Evolutionary conservation across 2,113 vertebrate genomes (phyloP), one percentile per base, ranked within the genome.

Genomic region (Coryphaenoides rupestris): DNA sequence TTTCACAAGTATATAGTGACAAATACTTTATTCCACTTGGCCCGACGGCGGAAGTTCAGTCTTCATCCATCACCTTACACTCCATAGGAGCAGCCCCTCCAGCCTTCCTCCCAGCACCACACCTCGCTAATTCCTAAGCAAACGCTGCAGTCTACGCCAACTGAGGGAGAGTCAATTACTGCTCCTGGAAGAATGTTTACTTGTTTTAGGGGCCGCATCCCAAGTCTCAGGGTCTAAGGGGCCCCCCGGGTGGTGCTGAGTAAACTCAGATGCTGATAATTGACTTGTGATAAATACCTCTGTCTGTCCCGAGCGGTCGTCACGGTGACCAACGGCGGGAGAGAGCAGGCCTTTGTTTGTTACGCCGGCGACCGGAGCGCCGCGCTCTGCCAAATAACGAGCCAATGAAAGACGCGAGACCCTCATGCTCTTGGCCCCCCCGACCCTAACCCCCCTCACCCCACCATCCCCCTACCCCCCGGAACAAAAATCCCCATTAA

Each of bases 241-340:
- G 70, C 74, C 15, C 14, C 14, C 47, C 14, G 1, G 47, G 47
- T 3, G 47, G 47, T 5, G 5, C 17, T 49, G 47, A n/a, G 73
- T 70, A 81, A 84, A 87, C 75, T 73, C 71, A 2, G 62, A 69
- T 47, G 79, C 74, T 62, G 78, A 85, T 86, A 88, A 88, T 87
- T 88, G 85, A 88, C 88, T 89, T 73, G 83, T 81, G 75, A 70
- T 63, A 68, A 86, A 89, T 90, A 75, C 84, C 81, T 87, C 75
- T 64, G 80, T 88, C 89, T 90, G 90, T 91, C 63, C 70, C 5
- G 47, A 55, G 60, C 62, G 24, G 85, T 91, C 81, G 79, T 87
- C 68, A 65, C 28, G 83, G 89, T 71, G 85, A 90, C 86, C 52
- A 64, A 21, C 65, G 69, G 70, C 71, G 65, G 83, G 75, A 79